Evolutionary conservation across 2,797 vertebrate species (phyloP).

Genomic region (Platyrinchus mystaceus): DNA sequence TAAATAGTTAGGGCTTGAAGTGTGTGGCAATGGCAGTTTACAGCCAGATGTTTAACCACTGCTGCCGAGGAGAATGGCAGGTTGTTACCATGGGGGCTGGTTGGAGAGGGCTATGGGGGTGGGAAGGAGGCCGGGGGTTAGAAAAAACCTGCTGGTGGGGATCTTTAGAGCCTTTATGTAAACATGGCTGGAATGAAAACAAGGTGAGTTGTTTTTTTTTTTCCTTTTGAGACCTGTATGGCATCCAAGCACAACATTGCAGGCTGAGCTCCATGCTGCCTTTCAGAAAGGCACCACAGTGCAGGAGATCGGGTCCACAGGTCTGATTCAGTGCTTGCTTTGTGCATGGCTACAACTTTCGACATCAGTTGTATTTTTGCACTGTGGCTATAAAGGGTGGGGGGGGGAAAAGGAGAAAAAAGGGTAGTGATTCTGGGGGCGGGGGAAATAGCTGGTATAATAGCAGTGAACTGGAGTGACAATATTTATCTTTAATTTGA

Average conservation of each 20-base stretch:
- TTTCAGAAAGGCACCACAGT: constrained; percentile 75
- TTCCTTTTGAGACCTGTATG: constrained; percentile 71
- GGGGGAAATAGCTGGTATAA: neutral
- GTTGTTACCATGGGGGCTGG: constrained; percentile 42
- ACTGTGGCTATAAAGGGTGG: neutral
- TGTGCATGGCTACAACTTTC: constrained; percentile 23
- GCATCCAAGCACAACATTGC: constrained; percentile 77
- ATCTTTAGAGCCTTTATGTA: constrained; percentile 75
- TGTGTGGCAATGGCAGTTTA: neutral
- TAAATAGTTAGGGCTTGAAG: neutral
- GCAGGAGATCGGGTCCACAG: constrained; percentile 13
- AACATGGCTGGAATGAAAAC: constrained; percentile 78
- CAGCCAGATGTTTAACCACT: constrained; percentile 36
- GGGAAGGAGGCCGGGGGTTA: constrained; percentile 42
- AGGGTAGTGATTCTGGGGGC: neutral
- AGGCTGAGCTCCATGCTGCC: constrained; percentile 40
- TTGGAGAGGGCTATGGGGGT: neutral
- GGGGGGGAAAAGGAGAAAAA: neutral
- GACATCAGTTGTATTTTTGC: constrained; percentile 60
- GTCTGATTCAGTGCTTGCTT: constrained; percentile 69
- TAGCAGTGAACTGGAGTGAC: constrained; percentile 17
- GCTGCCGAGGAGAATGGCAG: constrained; percentile 34
- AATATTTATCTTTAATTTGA: constrained; percentile 20
- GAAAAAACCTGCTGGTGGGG: constrained; percentile 72
- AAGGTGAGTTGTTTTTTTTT: constrained; percentile 9